Percentiles rank a stretch among this genome's conserved stretches.
phyloP scores from a whole-genome alignment of 2,888 invertebrate species.

The Abrostola tripartita region DNA sequence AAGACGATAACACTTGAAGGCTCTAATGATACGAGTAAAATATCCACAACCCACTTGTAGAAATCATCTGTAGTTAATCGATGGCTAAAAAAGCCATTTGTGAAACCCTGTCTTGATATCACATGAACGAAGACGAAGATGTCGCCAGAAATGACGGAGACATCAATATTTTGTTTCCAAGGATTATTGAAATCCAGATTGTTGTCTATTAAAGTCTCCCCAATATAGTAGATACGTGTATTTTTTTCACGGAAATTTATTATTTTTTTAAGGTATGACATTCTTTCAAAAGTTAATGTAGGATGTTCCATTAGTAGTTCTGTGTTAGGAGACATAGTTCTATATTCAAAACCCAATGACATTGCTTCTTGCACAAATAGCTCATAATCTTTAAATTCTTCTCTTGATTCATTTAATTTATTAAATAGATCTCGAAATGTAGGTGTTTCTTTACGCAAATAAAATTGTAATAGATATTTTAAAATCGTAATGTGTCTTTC shows the following conservation, averaged over 20 bases:
- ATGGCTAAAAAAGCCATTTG: slow-evolving; percentile 63
- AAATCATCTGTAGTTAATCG: slow-evolving; percentile 58
- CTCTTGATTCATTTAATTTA: slow-evolving; percentile 2
- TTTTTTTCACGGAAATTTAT: slow-evolving; percentile 50
- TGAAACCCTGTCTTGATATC: slow-evolving; percentile 57
- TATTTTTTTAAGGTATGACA: slow-evolving; percentile 65
- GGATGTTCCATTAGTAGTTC: slow-evolving; percentile 68
- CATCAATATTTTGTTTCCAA: slow-evolving; percentile 15
- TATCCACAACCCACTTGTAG: slow-evolving; percentile 70
- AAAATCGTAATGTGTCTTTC: slow-evolving; percentile 51
- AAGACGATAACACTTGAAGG: slow-evolving; percentile 66
- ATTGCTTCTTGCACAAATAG: slow-evolving; percentile 47
- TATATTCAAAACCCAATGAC: slow-evolving; percentile 59
- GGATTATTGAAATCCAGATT: slow-evolving; percentile 51
- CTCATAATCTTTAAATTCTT: not conserved
- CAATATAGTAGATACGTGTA: slow-evolving; percentile 65
- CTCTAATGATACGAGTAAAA: slow-evolving; percentile 59
- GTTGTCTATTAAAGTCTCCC: slow-evolving; percentile 62
- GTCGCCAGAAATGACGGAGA: slow-evolving; percentile 8
- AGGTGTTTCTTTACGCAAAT: slow-evolving; percentile 30
- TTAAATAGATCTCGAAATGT: slow-evolving; percentile 42
- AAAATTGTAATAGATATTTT: slow-evolving; percentile 47
- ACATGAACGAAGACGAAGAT: slow-evolving; percentile 62
- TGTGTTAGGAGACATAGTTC: slow-evolving; percentile 47
- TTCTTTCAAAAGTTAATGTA: slow-evolving; percentile 67